Percentiles rank a stretch among this genome's conserved stretches.
Conservation (phyloP, 1,140 invertebrate species). For the Vollenhovia emeryi region DNA sequence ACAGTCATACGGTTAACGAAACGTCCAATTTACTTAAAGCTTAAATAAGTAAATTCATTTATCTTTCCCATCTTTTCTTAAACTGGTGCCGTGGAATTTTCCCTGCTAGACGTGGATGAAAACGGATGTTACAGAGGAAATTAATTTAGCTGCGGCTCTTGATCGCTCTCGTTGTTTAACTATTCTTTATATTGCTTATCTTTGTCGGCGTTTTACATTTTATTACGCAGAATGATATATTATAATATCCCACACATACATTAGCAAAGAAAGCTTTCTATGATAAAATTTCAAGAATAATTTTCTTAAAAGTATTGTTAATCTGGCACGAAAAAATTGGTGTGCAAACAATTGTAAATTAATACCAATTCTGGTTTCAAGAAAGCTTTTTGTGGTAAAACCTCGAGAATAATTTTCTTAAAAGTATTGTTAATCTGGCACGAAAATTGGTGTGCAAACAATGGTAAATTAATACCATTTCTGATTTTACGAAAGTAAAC, state of each 20-base stretch:
- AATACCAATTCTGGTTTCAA: neutral
- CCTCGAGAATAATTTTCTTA: neutral
- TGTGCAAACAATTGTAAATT: neutral
- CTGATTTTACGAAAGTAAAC: neutral
- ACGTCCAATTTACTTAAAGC: constrained; percentile 18
- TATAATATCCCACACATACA: neutral
- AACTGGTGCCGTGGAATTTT: neutral
- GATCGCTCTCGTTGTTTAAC: constrained; percentile 7
- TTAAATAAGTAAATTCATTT: constrained; percentile 46
- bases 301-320: neutral
- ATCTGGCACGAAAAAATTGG: neutral
- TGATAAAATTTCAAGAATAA: neutral
- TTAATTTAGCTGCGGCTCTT: constrained; percentile 27
- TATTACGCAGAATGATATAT: neutral
- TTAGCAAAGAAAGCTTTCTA: neutral
- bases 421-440: neutral
- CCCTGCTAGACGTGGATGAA: neutral
- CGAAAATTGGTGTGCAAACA: neutral
- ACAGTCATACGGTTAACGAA: constrained; percentile 15
- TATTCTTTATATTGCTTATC: neutral
- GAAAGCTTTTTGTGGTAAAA: neutral
- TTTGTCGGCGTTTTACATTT: neutral
- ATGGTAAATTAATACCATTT: neutral
- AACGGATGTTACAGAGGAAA: constrained; percentile 14
- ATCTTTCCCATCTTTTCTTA: constrained; percentile 28